phyloP scores from a whole-genome alignment of 2,113 vertebrate species.

The Pantherophis guttatus region DNA sequence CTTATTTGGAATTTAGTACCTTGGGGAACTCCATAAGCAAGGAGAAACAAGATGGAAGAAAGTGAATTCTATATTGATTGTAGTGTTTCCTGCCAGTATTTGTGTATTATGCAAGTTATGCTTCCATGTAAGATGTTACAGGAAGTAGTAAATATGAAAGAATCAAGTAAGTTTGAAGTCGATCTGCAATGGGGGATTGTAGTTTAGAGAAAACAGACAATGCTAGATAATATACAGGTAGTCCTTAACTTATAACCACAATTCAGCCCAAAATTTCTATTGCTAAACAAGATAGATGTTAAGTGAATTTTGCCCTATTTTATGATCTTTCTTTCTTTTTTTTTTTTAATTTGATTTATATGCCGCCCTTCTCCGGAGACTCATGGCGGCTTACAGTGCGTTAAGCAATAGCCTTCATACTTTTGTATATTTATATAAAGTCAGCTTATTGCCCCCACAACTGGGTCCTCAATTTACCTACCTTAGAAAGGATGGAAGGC shows the following conservation, averaged over 20 bases:
- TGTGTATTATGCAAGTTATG: neutral
- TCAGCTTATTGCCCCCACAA: too few species aligned
- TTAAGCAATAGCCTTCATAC: too few species aligned
- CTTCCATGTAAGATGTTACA: neutral
- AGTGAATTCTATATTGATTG: neutral
- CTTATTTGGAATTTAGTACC: neutral
- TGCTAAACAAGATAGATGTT: neutral
- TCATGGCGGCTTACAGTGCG: too few species aligned
- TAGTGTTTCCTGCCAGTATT: neutral
- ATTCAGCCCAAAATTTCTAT: neutral
- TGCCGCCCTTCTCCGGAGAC: too few species aligned
- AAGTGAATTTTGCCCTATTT: neutral
- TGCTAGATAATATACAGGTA: neutral
- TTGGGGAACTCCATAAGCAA: neutral
- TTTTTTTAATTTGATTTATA: too few species aligned
- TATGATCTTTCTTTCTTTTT: neutral
- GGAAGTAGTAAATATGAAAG: neutral
- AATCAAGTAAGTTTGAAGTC: neutral
- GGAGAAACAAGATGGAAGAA: neutral
- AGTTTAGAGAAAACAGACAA: neutral
- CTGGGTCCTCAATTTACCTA: too few species aligned
- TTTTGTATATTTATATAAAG: too few species aligned
- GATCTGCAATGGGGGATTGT: neutral
- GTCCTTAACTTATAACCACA: neutral
- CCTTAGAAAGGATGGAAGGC: too few species aligned